A percentile compares a stretch with the other conserved stretches of the same genome.
phyloP scores from a whole-genome alignment of 2,797 vertebrate species.

The Meriones psammophilus region DNA sequence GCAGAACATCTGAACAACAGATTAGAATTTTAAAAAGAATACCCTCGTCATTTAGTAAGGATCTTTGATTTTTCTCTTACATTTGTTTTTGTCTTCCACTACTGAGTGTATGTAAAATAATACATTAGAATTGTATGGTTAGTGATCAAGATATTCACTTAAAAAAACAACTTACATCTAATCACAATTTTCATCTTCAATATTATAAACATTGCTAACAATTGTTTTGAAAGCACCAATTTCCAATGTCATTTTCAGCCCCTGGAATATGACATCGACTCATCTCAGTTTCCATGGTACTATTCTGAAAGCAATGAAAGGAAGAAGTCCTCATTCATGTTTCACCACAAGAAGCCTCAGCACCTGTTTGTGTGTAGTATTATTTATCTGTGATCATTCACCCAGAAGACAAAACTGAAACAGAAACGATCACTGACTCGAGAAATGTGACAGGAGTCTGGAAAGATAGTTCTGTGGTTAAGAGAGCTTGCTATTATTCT shows the following conservation, averaged over 20 bases:
- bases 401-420: background rate
- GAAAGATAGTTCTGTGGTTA: background rate
- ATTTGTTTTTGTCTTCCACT: background rate
- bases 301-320: background rate
- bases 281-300: background rate
- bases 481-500: background rate
- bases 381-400: background rate
- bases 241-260: background rate
- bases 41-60: background rate
- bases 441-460: background rate
- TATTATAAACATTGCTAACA: background rate
- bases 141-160: background rate
- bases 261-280: background rate
- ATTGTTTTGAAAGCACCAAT: background rate
- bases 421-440: background rate
- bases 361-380: background rate
- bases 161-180: background rate
- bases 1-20: background rate
- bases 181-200: background rate
- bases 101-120: background rate
- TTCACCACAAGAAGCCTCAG: background rate
- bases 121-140: background rate
- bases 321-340: background rate
- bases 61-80: background rate
- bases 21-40: background rate